Percentiles rank a stretch among this genome's conserved stretches.
Conservation (phyloP, 2,797 vertebrate species). For the Rhabdophis nuchalis region DNA sequence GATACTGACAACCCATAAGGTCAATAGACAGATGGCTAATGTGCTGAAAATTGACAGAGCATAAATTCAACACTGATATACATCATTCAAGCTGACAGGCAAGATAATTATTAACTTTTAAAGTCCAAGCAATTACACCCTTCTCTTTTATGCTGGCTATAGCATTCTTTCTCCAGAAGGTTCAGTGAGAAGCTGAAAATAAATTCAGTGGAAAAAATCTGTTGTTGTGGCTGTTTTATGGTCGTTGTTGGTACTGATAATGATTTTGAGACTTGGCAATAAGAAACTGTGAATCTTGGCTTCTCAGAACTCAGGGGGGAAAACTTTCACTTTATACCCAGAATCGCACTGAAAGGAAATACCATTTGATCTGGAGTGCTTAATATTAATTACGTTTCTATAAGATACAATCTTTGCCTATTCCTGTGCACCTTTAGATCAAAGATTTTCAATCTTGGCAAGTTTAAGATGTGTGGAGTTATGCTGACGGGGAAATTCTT, state of each 20-base stretch:
- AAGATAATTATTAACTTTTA: constrained; percentile 11
- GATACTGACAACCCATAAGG: constrained; percentile 27
- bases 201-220: background rate
- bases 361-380: background rate
- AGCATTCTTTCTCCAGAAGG: background rate
- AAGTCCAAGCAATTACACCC: background rate
- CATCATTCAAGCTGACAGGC: constrained; percentile 34
- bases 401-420: background rate
- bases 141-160: background rate
- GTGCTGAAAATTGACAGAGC: constrained; percentile 1
- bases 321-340: background rate
- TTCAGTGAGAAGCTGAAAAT: background rate
- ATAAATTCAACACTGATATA: constrained; percentile 31
- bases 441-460: background rate
- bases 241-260: background rate
- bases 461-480: background rate
- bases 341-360: background rate
- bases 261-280: background rate
- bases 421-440: background rate
- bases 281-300: background rate
- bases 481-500: background rate
- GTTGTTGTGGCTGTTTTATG: background rate
- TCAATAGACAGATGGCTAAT: constrained; percentile 26
- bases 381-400: constrained; percentile 14
- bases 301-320: background rate